These are phyloP conservation scores for Volucella inflata DNA, from an alignment of 2,888 invertebrate genomes.

Conservation along the genomic window DNA sequence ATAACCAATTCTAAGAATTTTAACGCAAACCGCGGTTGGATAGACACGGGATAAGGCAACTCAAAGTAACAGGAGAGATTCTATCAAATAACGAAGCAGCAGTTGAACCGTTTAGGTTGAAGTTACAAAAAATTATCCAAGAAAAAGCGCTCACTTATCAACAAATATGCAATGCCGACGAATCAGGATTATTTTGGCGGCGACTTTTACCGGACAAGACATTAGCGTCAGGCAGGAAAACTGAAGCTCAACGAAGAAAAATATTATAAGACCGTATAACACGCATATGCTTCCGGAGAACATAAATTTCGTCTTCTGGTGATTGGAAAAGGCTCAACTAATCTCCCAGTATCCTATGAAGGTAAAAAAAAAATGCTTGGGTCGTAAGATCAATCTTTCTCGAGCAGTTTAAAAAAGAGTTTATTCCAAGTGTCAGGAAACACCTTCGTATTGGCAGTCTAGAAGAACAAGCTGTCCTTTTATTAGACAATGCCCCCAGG, in stretches of 20 bases:
- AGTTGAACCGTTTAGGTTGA: too few relatives aligned
- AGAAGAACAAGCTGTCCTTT: background rate
- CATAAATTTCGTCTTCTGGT: background rate
- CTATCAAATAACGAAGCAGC: background rate
- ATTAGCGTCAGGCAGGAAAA: too few relatives aligned
- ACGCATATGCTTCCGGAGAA: too few relatives aligned
- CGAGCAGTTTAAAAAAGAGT: background rate
- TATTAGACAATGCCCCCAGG: background rate
- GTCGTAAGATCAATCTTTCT: too few relatives aligned
- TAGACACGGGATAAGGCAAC: background rate
- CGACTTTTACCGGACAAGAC: too few relatives aligned
- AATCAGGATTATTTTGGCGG: too few relatives aligned
- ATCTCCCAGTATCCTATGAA: background rate
- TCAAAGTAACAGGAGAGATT: background rate
- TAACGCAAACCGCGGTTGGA: too few relatives aligned
- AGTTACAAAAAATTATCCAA: too few relatives aligned
- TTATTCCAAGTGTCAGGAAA: background rate
- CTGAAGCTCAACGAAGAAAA: too few relatives aligned
- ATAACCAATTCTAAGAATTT: background rate
- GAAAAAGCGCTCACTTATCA: too few relatives aligned
- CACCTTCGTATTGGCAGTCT: too few relatives aligned
- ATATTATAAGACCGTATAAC: conserved; percentile 5
- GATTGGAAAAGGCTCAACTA: background rate
- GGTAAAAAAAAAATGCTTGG: background rate
- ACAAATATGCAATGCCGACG: too few relatives aligned